Evolutionary conservation across 2,113 vertebrate genomes (phyloP).

Genomic region (Halcyon malimbica): DNA sequence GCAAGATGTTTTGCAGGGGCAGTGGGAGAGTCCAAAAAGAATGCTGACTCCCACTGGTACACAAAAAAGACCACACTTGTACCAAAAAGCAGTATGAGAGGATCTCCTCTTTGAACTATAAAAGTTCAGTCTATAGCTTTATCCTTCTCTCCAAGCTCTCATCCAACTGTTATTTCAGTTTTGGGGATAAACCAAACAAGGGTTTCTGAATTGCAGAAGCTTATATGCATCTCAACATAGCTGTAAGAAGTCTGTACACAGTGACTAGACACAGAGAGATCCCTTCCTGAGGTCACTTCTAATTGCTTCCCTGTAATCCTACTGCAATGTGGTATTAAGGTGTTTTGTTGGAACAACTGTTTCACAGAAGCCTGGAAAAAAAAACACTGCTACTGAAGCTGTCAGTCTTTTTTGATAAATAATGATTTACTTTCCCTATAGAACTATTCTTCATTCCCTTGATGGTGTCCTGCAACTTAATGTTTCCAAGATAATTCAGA

Average conservation of each 20-base stretch:
- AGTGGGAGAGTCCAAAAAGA: neutral
- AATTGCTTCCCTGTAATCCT: neutral
- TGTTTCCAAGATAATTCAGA: neutral
- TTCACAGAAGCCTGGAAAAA: neutral
- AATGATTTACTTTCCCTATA: neutral
- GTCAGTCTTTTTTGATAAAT: neutral
- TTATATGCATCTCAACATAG: neutral
- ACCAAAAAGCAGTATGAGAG: neutral
- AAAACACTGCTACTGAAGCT: neutral
- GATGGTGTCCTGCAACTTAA: neutral
- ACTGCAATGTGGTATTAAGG: neutral
- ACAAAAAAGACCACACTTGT: neutral
- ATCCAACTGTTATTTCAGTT: neutral
- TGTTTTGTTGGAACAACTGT: neutral
- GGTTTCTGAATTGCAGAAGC: neutral
- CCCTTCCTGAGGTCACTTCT: neutral
- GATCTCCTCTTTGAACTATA: neutral
- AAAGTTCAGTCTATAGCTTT: neutral
- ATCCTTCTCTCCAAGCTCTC: neutral
- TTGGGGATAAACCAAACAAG: neutral
- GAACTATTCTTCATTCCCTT: neutral
- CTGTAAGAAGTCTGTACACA: neutral
- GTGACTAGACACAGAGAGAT: neutral
- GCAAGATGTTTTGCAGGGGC: neutral
- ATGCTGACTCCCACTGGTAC: neutral